phyloP scores from a whole-genome alignment of 2,113 vertebrate species.

The Ellobius talpinus region DNA sequence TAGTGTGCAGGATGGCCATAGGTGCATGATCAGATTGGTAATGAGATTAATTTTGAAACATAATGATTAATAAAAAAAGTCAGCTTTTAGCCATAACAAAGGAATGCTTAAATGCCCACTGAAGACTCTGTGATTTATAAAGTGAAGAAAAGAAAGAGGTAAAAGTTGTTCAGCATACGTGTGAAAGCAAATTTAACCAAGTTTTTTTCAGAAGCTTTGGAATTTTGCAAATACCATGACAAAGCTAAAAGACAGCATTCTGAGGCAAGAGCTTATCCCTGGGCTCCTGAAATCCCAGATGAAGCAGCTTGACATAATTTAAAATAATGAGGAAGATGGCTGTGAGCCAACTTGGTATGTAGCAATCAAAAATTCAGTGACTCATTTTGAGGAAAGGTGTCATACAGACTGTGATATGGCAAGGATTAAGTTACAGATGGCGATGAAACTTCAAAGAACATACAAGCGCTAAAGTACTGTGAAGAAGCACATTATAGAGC shows the following conservation, averaged over 20 bases:
- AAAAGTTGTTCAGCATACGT: neutral
- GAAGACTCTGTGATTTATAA: neutral
- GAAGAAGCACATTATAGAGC: neutral
- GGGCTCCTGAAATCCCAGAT: neutral
- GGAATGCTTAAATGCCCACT: neutral
- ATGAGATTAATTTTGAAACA: neutral
- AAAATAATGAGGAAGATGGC: neutral
- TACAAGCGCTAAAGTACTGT: conserved; percentile 28
- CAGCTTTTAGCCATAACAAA: neutral
- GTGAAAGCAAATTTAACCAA: neutral
- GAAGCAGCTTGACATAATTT: neutral
- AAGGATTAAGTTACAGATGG: conserved; percentile 71
- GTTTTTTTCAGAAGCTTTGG: neutral
- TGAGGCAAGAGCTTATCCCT: neutral
- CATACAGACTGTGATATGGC: conserved; percentile 69
- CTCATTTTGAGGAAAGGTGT: conserved; percentile 69
- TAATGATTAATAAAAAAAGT: neutral
- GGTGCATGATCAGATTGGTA: neutral
- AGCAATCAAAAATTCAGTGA: conserved; percentile 66
- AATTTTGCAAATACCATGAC: neutral
- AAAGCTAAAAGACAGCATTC: neutral
- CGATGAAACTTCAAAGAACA: conserved; percentile 52
- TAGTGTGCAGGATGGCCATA: too few relatives aligned
- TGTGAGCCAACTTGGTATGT: neutral
- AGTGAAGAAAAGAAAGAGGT: neutral